These are phyloP conservation scores for Eueremaeus valkanovi DNA, from an alignment of 2,888 invertebrate genomes.

Conservation along the genomic window DNA sequence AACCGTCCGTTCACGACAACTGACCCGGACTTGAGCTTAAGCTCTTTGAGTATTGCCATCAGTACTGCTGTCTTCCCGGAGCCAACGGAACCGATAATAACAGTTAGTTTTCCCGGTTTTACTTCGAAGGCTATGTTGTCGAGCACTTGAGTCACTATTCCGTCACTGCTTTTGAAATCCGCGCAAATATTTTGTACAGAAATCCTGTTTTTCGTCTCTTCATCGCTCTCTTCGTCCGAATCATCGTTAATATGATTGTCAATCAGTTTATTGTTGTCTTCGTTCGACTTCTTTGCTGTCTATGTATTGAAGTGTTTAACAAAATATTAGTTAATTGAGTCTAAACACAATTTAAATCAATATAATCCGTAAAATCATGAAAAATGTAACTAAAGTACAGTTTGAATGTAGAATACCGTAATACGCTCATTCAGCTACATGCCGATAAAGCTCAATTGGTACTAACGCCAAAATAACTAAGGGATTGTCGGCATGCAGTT, in stretches of 20 bases:
- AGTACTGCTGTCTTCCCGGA: slow-evolving; percentile 62
- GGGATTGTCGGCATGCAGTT: too few species aligned
- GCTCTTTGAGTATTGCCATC: slow-evolving; percentile 54
- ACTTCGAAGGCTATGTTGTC: slow-evolving; percentile 49
- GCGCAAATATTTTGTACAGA: neutral
- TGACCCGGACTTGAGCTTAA: slow-evolving; percentile 51
- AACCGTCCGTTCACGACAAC: slow-evolving; percentile 52
- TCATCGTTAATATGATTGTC: neutral
- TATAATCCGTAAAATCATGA: too few species aligned
- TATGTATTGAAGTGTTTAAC: too few species aligned
- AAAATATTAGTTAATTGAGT: too few species aligned
- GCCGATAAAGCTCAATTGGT: too few species aligned
- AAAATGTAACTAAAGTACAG: too few species aligned
- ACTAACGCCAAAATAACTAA: too few species aligned
- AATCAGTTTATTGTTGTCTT: too few species aligned
- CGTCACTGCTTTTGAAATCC: neutral
- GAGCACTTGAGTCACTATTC: slow-evolving; percentile 51
- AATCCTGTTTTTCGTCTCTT: neutral
- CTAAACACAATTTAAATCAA: too few species aligned
- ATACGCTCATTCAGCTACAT: too few species aligned
- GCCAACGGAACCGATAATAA: slow-evolving; percentile 71
- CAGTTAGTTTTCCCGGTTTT: slow-evolving; percentile 58
- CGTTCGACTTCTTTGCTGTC: too few species aligned
- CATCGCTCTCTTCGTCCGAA: neutral
- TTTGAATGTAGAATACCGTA: too few species aligned